Evolutionary conservation across 2,113 vertebrate genomes (phyloP).

Genomic region (Corythornis vintsioides): DNA sequence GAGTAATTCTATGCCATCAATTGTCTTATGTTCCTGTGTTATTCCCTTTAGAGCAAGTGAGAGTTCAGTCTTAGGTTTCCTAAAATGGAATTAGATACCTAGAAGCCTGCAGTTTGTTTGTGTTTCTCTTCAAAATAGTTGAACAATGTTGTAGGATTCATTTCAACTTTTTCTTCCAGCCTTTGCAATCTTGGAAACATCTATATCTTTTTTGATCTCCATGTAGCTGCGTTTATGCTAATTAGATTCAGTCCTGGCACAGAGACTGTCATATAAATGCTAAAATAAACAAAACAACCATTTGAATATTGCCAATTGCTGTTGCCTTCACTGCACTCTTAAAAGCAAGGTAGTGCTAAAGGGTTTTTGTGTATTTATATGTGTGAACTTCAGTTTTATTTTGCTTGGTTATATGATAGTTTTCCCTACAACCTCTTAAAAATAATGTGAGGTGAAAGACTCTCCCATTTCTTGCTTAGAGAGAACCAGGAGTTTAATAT

Average conservation of each 20-base stretch:
- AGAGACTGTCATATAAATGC: neutral
- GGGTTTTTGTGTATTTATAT: fast-evolving
- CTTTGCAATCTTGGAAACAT: conserved; percentile 38
- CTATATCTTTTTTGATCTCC: conserved; percentile 53
- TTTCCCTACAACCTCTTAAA: neutral
- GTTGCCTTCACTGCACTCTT: neutral
- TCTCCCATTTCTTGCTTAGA: neutral
- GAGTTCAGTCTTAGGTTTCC: neutral
- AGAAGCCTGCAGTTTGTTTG: conserved; percentile 56
- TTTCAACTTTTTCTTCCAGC: conserved; percentile 27
- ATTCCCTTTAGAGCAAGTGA: neutral
- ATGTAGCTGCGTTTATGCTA: conserved; percentile 16
- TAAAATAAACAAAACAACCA: conserved; percentile 45
- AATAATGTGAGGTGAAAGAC: neutral
- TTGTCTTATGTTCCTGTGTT: neutral
- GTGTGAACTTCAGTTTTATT: neutral
- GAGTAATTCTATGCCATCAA: neutral
- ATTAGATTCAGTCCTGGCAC: conserved; percentile 48
- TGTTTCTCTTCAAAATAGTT: conserved; percentile 2
- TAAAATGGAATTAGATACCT: conserved; percentile 35
- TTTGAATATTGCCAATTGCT: neutral
- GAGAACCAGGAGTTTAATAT: neutral
- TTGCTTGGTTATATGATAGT: neutral
- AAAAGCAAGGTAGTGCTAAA: neutral
- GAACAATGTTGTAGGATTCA: conserved; percentile 15